These are phyloP conservation scores for Acanthornis magna DNA, from an alignment of 2,797 vertebrate genomes.

Conservation along the genomic window DNA sequence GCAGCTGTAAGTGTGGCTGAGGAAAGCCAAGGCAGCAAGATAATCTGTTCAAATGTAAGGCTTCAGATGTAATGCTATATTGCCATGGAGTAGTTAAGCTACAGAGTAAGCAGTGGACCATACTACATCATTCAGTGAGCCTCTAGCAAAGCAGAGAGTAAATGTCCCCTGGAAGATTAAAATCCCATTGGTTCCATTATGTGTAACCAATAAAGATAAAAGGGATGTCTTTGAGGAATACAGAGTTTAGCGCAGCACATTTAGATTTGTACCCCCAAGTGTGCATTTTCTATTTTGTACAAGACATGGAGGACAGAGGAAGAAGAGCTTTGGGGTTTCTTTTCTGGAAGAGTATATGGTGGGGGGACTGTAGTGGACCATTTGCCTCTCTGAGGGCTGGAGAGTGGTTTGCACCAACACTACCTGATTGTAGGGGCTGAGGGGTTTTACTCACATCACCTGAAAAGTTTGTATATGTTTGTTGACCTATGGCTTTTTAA, in stretches of 20 bases:
- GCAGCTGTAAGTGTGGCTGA: background rate
- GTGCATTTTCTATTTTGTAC: background rate
- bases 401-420: background rate
- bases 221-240: background rate
- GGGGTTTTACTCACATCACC: background rate
- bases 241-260: background rate
- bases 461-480: fast-evolving
- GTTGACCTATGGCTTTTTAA: background rate
- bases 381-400: background rate
- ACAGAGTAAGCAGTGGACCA: slow-evolving; percentile 23
- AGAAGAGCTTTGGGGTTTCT: background rate
- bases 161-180: slow-evolving; percentile 57
- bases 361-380: background rate
- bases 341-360: background rate
- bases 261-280: background rate
- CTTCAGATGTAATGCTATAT: background rate
- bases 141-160: background rate
- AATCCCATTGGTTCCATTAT: slow-evolving; percentile 49
- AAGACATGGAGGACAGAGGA: background rate
- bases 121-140: slow-evolving; percentile 16
- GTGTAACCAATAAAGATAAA: slow-evolving; percentile 35
- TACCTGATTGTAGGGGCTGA: fast-evolving
- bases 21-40: background rate
- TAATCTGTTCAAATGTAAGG: background rate
- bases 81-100: background rate